phyloP scores from a whole-genome alignment of 2,113 vertebrate genomes.

The Pollimyrus isidori region DNA sequence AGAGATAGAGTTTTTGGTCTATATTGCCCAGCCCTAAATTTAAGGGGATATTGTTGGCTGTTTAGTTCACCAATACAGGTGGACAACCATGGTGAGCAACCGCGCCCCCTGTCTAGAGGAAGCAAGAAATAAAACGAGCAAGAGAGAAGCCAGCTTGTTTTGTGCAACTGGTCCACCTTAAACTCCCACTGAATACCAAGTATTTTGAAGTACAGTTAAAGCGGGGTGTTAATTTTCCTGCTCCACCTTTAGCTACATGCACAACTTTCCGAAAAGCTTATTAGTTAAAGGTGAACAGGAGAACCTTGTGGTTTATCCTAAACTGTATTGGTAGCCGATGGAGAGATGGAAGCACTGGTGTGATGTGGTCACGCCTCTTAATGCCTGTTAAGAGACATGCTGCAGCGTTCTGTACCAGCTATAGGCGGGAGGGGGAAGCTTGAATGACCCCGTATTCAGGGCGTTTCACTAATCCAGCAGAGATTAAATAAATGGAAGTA shows the following conservation, averaged over 20 bases:
- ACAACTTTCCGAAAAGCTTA: neutral
- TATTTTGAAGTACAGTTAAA: neutral
- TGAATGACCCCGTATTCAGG: no score
- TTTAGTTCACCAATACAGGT: neutral
- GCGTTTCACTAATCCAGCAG: no score
- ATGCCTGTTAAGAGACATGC: no score
- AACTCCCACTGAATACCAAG: neutral
- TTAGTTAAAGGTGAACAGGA: neutral
- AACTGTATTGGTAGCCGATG: no score
- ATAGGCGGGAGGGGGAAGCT: no score
- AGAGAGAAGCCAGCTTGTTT: neutral
- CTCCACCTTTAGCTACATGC: neutral
- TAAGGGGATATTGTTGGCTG: neutral
- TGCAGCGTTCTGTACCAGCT: no score
- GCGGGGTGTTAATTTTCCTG: neutral
- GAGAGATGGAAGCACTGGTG: no score
- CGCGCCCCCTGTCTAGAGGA: neutral
- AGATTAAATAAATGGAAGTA: no score
- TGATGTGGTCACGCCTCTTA: no score
- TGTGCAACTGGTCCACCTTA: neutral
- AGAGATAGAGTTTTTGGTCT: neutral
- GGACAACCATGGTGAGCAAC: neutral
- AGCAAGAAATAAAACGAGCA: neutral
- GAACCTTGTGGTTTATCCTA: no score
- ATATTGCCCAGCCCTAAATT: neutral